Base-by-base conservation (phyloP, 37 sponge, comb jelly and placozoan genomes). In the Chondrosia reniformis region DNA sequence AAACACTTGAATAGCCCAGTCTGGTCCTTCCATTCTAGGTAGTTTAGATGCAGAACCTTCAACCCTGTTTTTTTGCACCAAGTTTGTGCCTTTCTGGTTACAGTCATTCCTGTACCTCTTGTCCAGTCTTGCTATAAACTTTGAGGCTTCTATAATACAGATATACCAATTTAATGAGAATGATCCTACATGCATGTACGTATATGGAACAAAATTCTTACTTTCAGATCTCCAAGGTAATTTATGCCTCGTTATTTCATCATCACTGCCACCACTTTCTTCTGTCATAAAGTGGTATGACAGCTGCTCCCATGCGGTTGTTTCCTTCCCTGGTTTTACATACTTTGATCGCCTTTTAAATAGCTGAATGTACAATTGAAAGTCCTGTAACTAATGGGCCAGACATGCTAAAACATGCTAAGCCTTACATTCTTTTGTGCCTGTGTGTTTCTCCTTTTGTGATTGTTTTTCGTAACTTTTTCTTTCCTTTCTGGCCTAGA, bases 201-300 rank as follows among this genome's bases (percentile, higher is more conserved):
- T n/a, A n/a, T n/a, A n/a, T n/a, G n/a, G n/a, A n/a, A n/a, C n/a
- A n/a, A n/a, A n/a, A 19, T 22, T 8, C 67, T 33, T 36, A 66
- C 67, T 19, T 37, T 66, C 67, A 30, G 67, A 66, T 66, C 67
- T 66, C 67, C 67, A 66, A 37, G 67, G 33, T 36, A 30, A 30
- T 66, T 31, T 31, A 30, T 66, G 67, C 4, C 67, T 21, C 17
- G 30, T 66, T 19, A 66, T 66, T 66, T 66, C 67, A 37, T 66
- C 67, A 31, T 31, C 67, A 21, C 36, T 36, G 39, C 31, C 67
- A 37, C 67, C 67, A 66, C 67, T 66, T 36, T 66, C 67, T 19
- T 66, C 67, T 6, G 67, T 66, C 67, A 66, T 66, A 31, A 37
- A 36, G 15, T 66, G 67, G 17, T 66, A 66, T 4, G 67, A 66